Evolutionary conservation across 2,113 vertebrate genomes (phyloP).

Genomic region (Silurus meridionalis): DNA sequence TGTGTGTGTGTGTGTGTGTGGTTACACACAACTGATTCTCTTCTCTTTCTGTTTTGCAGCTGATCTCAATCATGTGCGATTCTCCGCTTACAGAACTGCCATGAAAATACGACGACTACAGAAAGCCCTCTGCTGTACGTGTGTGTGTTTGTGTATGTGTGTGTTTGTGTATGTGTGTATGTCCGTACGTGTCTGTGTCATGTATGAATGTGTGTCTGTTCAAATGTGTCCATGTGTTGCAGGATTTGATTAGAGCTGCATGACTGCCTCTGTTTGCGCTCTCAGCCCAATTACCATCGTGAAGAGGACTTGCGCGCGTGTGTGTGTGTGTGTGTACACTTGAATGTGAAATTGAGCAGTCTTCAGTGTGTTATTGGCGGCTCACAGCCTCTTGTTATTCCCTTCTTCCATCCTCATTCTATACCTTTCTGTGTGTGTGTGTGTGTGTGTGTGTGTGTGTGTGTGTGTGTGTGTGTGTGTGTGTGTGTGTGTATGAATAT

Average conservation of each 20-base stretch:
- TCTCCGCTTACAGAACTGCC: slow-evolving; percentile 96
- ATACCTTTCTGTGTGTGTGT: neutral
- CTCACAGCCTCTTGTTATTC: neutral
- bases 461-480: neutral
- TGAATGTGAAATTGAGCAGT: slow-evolving; percentile 10
- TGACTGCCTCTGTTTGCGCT: slow-evolving; percentile 15
- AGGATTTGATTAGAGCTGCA: slow-evolving; percentile 39
- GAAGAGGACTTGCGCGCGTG: neutral
- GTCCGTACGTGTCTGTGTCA: slow-evolving; percentile 69
- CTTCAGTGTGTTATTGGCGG: neutral
- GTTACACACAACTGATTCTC: slow-evolving; percentile 15
- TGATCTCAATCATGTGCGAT: slow-evolving; percentile 96
- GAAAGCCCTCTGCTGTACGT: slow-evolving; percentile 95
- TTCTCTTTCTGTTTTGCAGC: slow-evolving; percentile 68
- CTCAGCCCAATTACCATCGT: slow-evolving; percentile 36
- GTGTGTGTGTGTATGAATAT: neutral
- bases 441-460: neutral
- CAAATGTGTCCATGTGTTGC: neutral
- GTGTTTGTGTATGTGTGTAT: neutral
- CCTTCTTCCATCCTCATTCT: neutral
- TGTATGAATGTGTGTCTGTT: neutral
- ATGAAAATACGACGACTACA: slow-evolving; percentile 98
- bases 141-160: slow-evolving; percentile 19
- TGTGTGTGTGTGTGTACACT: slow-evolving; percentile 61
- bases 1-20: slow-evolving; percentile 16